Evolutionary conservation across 2,888 invertebrate species (phyloP), one percentile per base, ranked within the genome.

Genomic region (Nycteola revayana): DNA sequence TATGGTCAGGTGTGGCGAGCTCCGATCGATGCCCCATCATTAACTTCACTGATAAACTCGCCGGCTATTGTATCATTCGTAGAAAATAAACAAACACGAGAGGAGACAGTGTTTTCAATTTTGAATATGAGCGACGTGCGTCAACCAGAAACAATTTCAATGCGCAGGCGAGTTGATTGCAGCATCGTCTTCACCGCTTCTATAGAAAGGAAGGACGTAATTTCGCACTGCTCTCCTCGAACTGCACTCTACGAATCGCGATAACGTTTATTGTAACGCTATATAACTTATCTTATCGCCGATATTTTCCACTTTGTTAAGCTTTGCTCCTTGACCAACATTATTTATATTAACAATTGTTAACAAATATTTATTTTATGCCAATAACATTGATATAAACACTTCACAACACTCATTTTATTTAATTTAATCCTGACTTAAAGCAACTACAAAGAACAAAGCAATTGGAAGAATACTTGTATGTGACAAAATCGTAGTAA

Each of bases 251-350:
- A 55, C 45, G 49, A 49, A 57, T 56, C 44, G 55, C 66, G 75
- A 81, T 79, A 76, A 73, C 61, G 57, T 59, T 51, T 64, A 70
- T 63, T 67, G 56, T 60, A 43, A 48, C 56, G 54, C 45, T 57
- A 49, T 50, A 48, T 55, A 14, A n/a, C 59, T 73, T 76, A 81
- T 83, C 83, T 86, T 84, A 83, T 84, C 83, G 55, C 57, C 63
- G 66, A 69, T 67, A 68, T 73, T 78, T 74, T 75, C 66, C 74
- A 75, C 75, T 75, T 71, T 56, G 66, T 60, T 59, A 59, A 57
- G 48, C 53, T 45, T 60, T 53, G 47, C 63, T 66, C 59, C 71
- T 77, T 70, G 66, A 70, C 65, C 66, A 72, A 66, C 42, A 68
- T 73, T 73, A 63, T 71, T 78, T 75, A 67, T 71, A 69, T 59